Percentiles rank a stretch among this genome's conserved stretches.
phyloP scores from a whole-genome alignment of 92 coral and sea anemone genomes.

The Zoanthus sansibaricus region DNA sequence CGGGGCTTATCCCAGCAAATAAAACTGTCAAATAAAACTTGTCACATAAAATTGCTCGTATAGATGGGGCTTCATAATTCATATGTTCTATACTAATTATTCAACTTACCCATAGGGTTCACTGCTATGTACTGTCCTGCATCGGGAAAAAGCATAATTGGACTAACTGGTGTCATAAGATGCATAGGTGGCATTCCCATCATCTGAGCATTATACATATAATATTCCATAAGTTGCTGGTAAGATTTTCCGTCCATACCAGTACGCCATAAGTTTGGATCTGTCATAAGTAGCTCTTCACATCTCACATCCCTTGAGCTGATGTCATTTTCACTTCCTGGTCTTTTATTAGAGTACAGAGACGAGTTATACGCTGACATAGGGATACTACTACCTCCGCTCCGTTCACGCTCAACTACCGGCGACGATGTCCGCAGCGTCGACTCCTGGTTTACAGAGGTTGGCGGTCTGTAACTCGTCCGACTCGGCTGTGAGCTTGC shows the following conservation, averaged over 20 bases:
- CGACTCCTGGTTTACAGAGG: not conserved
- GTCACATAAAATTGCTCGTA: too few relatives aligned
- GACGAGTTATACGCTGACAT: constrained; percentile 20
- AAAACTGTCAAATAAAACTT: too few relatives aligned
- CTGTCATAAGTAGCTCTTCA: constrained; percentile 33
- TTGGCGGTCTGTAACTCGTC: constrained; percentile 18
- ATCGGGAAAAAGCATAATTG: constrained; percentile 25
- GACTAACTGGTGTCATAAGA: constrained; percentile 15
- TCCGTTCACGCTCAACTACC: constrained; percentile 41
- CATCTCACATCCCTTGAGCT: constrained; percentile 21
- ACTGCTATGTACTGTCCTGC: constrained; percentile 37
- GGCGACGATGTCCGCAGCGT: constrained; percentile 26
- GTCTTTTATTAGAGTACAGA: constrained; percentile 18
- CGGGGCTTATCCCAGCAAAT: too few relatives aligned
- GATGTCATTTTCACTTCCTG: constrained; percentile 23
- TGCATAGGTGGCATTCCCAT: constrained; percentile 31
- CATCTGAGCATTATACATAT: constrained; percentile 44
- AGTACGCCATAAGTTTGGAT: constrained; percentile 38
- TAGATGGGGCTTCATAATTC: not conserved
- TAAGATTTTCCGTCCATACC: constrained; percentile 31
- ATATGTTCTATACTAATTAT: not conserved
- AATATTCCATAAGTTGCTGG: constrained; percentile 26
- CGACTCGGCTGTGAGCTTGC: constrained; percentile 11
- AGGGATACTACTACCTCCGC: constrained; percentile 28
- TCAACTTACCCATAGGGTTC: constrained; percentile 37